Percentiles rank a stretch among this genome's conserved stretches.
These are phyloP conservation scores for Channa striata DNA, from an alignment of 2,797 vertebrate species.

Conservation along the genomic window DNA sequence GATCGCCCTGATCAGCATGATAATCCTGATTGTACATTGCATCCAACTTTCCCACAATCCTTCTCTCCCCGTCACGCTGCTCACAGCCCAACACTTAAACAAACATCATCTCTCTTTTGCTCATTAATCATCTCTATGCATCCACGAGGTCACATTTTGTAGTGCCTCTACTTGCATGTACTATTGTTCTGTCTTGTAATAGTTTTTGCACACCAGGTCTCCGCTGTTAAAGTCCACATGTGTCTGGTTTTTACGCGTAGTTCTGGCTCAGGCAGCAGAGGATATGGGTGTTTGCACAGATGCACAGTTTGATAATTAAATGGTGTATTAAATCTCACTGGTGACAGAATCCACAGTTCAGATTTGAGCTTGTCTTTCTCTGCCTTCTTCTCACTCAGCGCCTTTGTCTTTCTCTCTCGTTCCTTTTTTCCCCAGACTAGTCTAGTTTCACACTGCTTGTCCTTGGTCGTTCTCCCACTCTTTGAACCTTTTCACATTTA, in stretches of 20 bases:
- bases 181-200: slow-evolving; percentile 36
- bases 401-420: slow-evolving; percentile 11
- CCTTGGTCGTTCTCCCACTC: slow-evolving; percentile 14
- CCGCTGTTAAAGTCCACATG: slow-evolving; percentile 36
- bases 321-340: slow-evolving; percentile 72
- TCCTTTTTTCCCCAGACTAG: slow-evolving; percentile 6
- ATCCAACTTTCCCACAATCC: slow-evolving; percentile 73
- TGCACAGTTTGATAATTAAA: slow-evolving; percentile 78
- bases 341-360: slow-evolving; percentile 75
- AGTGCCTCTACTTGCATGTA: slow-evolving; percentile 27
- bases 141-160: slow-evolving; percentile 27
- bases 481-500: slow-evolving; percentile 32
- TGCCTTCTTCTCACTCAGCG: slow-evolving; percentile 47
- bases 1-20: slow-evolving; percentile 53
- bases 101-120: slow-evolving; percentile 73
- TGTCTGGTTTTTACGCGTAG: slow-evolving; percentile 47
- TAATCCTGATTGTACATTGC: slow-evolving; percentile 63
- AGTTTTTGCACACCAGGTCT: slow-evolving; percentile 25
- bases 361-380: slow-evolving; percentile 62
- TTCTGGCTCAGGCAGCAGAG: slow-evolving; percentile 53
- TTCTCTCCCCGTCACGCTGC: slow-evolving; percentile 58
- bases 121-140: slow-evolving; percentile 78
- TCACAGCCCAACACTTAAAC: slow-evolving; percentile 70
- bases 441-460: slow-evolving; percentile 18
- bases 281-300: slow-evolving; percentile 82